phyloP scores from a whole-genome alignment of 2,888 invertebrate species.

The Rotaria macrura region DNA sequence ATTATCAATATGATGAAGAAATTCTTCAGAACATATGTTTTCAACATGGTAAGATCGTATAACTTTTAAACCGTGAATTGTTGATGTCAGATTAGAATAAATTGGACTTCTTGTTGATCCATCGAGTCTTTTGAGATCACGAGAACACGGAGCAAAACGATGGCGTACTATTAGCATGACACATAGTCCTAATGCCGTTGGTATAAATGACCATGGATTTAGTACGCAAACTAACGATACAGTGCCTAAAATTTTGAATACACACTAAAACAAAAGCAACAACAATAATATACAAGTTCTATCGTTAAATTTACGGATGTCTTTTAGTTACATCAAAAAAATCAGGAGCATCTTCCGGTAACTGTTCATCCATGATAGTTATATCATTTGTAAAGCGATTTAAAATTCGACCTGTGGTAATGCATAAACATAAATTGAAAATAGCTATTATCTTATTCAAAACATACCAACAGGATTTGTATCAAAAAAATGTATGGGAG shows the following conservation, averaged over 20 bases:
- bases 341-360: too few relatives aligned
- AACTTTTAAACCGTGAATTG: not conserved
- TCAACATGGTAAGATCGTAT: not conserved
- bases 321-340: too few relatives aligned
- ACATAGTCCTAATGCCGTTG: not conserved
- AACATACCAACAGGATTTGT: not conserved
- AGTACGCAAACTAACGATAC: not conserved
- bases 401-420: too few relatives aligned
- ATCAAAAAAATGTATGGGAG: not conserved
- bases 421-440: too few relatives aligned
- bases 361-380: too few relatives aligned
- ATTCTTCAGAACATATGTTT: constrained; percentile 46
- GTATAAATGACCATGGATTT: not conserved
- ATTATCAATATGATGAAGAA: constrained; percentile 53
- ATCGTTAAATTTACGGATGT: too few relatives aligned
- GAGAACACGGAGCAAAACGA: not conserved
- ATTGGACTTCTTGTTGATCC: not conserved
- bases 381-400: too few relatives aligned
- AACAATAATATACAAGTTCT: too few relatives aligned
- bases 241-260: not conserved
- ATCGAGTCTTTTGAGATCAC: not conserved
- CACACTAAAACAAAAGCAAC: not conserved
- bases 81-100: not conserved
- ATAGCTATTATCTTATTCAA: too few relatives aligned
- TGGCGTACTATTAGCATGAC: constrained; percentile 36